phyloP scores from a whole-genome alignment of 2,888 invertebrate genomes.

The Ceratothoa steindachneri region DNA sequence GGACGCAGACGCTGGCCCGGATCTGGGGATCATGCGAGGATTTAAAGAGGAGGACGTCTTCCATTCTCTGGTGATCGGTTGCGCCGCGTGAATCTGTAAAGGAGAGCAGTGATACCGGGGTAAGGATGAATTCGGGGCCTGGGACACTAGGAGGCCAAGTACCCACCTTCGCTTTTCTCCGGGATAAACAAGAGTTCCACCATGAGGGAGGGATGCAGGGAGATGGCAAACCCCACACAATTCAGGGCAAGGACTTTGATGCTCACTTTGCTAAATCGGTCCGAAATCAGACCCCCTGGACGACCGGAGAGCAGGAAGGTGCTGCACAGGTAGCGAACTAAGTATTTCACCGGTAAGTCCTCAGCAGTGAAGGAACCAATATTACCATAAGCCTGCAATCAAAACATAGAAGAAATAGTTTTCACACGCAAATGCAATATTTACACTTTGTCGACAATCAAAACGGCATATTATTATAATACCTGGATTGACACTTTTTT shows the following conservation, averaged over 20 bases:
- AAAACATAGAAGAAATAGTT: neutral
- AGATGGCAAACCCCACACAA: slow-evolving; percentile 71
- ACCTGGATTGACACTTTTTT: no score
- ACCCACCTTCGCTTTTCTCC: neutral
- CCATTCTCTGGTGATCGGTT: slow-evolving; percentile 56
- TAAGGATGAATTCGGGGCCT: no score
- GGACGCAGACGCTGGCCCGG: slow-evolving; percentile 65
- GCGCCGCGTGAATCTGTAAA: no score
- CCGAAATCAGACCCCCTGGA: slow-evolving; percentile 63
- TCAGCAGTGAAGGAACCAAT: slow-evolving; percentile 31
- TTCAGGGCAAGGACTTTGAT: slow-evolving; percentile 81
- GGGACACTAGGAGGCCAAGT: no score
- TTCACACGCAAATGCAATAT: no score
- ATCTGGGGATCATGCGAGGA: slow-evolving; percentile 77
- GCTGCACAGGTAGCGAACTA: slow-evolving; percentile 35
- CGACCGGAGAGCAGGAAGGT: slow-evolving; percentile 43
- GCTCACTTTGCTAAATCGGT: slow-evolving; percentile 76
- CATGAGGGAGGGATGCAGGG: slow-evolving; percentile 69
- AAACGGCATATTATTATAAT: no score
- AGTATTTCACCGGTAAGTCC: slow-evolving; percentile 28
- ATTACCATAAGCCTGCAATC: slow-evolving; percentile 15
- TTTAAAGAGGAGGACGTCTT: slow-evolving; percentile 67
- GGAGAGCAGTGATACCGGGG: no score
- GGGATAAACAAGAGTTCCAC: slow-evolving; percentile 57
- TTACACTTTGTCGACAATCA: no score